Percentiles rank a stretch among this genome's conserved stretches.
phyloP scores from a whole-genome alignment of 1,140 invertebrate genomes.

The Drosophila pectinifera region DNA sequence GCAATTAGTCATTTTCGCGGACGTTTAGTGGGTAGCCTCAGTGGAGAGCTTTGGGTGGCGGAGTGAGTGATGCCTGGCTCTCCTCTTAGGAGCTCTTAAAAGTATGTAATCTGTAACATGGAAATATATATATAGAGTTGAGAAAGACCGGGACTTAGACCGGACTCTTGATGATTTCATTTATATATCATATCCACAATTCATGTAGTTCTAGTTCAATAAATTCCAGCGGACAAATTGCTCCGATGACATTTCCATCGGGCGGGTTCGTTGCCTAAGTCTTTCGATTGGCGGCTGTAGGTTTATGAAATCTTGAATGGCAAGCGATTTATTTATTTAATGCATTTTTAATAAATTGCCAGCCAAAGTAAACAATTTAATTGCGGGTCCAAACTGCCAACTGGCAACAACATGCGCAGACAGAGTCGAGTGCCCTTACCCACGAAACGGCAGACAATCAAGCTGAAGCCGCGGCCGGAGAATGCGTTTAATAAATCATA shows the following conservation, averaged over 20 bases:
- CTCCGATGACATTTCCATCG: conserved; percentile 42
- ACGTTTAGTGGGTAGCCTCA: conserved; percentile 2
- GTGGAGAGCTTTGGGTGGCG: conserved; percentile 10
- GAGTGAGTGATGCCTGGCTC: background rate
- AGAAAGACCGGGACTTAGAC: no score
- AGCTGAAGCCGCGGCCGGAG: conserved; percentile 7
- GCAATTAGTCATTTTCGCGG: conserved; percentile 70
- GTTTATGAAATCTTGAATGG: conserved; percentile 72
- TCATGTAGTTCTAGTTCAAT: background rate
- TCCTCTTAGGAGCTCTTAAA: background rate
- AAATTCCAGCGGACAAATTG: conserved; percentile 49
- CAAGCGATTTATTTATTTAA: conserved; percentile 77
- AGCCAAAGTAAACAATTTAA: conserved; percentile 75
- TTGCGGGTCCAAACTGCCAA: conserved; percentile 57
- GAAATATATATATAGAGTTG: no score
- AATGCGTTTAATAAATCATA: conserved; percentile 78
- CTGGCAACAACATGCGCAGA: conserved; percentile 14
- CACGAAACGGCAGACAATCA: conserved; percentile 13
- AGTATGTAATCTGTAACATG: background rate
- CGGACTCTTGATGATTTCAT: no score
- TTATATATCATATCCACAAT: background rate
- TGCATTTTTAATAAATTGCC: conserved; percentile 77
- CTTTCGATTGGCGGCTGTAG: conserved; percentile 55
- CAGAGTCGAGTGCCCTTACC: conserved; percentile 67
- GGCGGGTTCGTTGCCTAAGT: conserved; percentile 63